These are phyloP conservation scores for Australoheros scitulus DNA, from an alignment of 2,113 vertebrate genomes.

Conservation along the genomic window DNA sequence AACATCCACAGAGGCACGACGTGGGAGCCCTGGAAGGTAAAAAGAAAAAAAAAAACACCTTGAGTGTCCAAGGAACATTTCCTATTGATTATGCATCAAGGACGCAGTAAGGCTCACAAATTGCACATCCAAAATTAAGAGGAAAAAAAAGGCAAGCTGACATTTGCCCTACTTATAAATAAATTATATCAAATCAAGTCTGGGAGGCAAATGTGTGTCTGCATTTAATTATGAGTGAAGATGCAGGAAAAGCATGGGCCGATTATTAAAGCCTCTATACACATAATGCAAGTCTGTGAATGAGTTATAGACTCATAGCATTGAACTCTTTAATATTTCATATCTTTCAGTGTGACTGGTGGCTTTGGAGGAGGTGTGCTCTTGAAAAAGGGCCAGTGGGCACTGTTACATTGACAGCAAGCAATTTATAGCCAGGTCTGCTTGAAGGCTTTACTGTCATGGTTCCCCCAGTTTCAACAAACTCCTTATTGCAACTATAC, in stretches of 20 bases:
- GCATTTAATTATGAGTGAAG: conserved; percentile 78
- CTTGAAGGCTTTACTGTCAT: conserved; percentile 37
- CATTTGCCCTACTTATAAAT: conserved; percentile 71
- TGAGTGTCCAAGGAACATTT: conserved; percentile 71
- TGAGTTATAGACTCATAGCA: conserved; percentile 66
- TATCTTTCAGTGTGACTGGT: conserved; percentile 65
- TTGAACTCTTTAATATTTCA: conserved; percentile 72
- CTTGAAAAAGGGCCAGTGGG: conserved; percentile 54
- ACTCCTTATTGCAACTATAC: conserved; percentile 52
- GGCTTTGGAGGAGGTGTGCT: conserved; percentile 44
- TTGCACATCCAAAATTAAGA: conserved; percentile 50
- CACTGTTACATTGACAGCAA: conserved; percentile 48
- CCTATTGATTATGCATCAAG: conserved; percentile 75
- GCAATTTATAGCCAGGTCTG: conserved; percentile 55
- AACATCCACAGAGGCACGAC: conserved; percentile 63
- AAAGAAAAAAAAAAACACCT: conserved; percentile 49
- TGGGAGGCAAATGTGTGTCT: conserved; percentile 74
- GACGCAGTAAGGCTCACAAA: conserved; percentile 54
- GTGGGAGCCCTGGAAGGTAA: conserved; percentile 74
- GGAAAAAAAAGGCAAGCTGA: conserved; percentile 39
- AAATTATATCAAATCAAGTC: conserved; percentile 76
- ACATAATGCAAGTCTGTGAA: conserved; percentile 58
- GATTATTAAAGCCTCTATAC: conserved; percentile 69
- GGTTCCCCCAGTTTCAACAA: conserved; percentile 41
- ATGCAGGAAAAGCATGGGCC: conserved; percentile 58